A percentile compares a stretch with the other conserved stretches of the same genome.
phyloP scores from a whole-genome alignment of 2,113 vertebrate species.

The Pelodiscus sinensis region DNA sequence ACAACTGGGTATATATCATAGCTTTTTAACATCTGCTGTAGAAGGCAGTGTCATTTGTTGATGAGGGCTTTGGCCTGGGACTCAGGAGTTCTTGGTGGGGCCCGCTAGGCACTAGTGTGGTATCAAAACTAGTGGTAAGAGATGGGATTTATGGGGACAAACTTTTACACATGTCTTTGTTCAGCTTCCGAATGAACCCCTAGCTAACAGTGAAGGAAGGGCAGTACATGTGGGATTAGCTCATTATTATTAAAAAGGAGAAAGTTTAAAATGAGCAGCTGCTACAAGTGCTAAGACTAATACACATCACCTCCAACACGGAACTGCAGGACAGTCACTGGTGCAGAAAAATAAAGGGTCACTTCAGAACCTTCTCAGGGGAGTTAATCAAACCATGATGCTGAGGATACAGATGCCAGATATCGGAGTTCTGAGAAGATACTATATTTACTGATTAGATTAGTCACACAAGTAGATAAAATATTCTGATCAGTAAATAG shows the following conservation, averaged over 20 bases:
- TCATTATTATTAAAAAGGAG: not conserved
- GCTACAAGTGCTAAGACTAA: not conserved
- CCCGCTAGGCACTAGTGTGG: not conserved
- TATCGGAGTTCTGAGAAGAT: not conserved
- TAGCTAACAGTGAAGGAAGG: too few species aligned
- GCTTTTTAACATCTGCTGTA: not conserved
- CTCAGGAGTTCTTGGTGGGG: not conserved
- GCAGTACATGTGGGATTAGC: not conserved
- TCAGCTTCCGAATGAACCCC: too few species aligned
- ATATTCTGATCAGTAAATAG: not conserved
- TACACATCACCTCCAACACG: not conserved
- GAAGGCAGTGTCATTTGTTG: not conserved
- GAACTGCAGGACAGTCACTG: not conserved
- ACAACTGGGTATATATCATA: fast-evolving
- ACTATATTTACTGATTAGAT: not conserved
- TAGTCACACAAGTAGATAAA: conserved; percentile 10
- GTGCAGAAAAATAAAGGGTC: not conserved
- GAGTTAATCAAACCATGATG: not conserved
- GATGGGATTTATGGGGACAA: too few species aligned
- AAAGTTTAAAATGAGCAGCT: not conserved
- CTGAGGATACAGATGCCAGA: not conserved
- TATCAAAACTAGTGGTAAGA: not conserved
- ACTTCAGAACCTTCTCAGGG: not conserved
- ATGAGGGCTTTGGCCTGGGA: fast-evolving
- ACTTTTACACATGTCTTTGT: too few species aligned